Conservation (phyloP, 2,113 vertebrate species). For the Gopherus evgoodei region DNA sequence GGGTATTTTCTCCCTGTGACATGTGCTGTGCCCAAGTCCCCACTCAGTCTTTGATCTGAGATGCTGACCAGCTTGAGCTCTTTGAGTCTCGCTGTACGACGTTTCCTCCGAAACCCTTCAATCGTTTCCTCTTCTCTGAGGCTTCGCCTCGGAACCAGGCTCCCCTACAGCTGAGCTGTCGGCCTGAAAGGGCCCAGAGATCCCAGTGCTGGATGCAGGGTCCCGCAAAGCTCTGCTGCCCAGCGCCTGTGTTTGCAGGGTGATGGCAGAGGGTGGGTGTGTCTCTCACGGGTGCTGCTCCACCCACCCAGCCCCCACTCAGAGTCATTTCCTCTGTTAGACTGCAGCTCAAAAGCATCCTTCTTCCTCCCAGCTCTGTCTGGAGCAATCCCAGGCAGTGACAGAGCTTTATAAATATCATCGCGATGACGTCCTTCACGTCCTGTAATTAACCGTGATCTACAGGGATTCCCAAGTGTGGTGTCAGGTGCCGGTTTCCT, state of each 20-base stretch:
- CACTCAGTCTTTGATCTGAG: background rate
- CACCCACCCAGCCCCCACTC: background rate
- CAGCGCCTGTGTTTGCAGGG: no score
- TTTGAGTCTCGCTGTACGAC: background rate
- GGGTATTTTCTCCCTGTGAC: background rate
- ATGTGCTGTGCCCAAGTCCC: background rate
- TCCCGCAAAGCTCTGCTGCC: background rate
- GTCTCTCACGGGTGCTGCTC: no score
- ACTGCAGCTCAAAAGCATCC: background rate
- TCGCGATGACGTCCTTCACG: background rate
- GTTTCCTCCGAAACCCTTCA: no score
- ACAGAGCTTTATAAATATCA: background rate
- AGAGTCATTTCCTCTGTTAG: background rate
- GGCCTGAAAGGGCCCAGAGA: background rate
- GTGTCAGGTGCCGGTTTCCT: background rate
- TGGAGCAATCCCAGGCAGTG: background rate
- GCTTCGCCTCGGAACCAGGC: background rate
- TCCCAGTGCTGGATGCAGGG: background rate
- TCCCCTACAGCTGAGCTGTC: background rate
- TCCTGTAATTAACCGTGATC: background rate
- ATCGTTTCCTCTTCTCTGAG: no score
- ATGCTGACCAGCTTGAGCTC: background rate
- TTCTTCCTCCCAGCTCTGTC: background rate
- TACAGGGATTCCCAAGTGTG: background rate
- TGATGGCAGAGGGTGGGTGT: no score